These are phyloP conservation scores for Stegophylla sp. DNA, from an alignment of 2,888 invertebrate species.

Conservation along the genomic window DNA sequence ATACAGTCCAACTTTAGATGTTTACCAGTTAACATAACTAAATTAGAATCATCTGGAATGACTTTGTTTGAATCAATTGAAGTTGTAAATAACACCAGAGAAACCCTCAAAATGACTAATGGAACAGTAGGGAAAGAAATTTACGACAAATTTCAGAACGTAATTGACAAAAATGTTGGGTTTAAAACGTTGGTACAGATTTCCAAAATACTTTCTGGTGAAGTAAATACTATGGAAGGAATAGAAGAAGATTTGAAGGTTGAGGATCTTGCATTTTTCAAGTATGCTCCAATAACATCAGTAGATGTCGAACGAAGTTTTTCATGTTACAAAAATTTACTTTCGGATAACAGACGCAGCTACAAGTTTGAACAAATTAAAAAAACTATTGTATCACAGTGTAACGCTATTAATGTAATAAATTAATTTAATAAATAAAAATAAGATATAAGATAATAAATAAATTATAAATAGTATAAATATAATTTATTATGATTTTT, in stretches of 20 bases:
- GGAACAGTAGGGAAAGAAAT: slow-evolving; percentile 1
- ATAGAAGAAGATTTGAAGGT: neutral
- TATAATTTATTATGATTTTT: too few relatives aligned
- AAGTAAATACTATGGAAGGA: neutral
- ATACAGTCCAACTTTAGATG: slow-evolving; percentile 25
- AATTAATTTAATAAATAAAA: too few relatives aligned
- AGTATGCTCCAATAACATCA: neutral
- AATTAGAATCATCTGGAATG: slow-evolving; percentile 23
- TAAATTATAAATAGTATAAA: too few relatives aligned
- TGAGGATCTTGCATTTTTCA: neutral
- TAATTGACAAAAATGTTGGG: neutral
- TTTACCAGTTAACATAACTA: slow-evolving; percentile 29
- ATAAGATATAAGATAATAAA: too few relatives aligned
- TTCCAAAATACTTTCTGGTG: neutral
- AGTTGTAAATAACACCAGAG: slow-evolving; percentile 5
- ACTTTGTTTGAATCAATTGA: slow-evolving; percentile 29
- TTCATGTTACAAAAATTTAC: neutral
- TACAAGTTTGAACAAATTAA: neutral
- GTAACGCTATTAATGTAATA: slow-evolving; percentile 1
- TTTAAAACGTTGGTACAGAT: slow-evolving; percentile 14
- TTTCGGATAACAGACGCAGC: neutral
- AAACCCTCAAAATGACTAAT: slow-evolving; percentile 7
- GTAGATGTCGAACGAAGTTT: slow-evolving; percentile 10
- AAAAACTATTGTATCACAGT: slow-evolving; percentile 7
- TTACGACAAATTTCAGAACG: neutral